Base-by-base conservation (phyloP, 2,797 vertebrate genomes). In the Thripadectes ignobilis region DNA sequence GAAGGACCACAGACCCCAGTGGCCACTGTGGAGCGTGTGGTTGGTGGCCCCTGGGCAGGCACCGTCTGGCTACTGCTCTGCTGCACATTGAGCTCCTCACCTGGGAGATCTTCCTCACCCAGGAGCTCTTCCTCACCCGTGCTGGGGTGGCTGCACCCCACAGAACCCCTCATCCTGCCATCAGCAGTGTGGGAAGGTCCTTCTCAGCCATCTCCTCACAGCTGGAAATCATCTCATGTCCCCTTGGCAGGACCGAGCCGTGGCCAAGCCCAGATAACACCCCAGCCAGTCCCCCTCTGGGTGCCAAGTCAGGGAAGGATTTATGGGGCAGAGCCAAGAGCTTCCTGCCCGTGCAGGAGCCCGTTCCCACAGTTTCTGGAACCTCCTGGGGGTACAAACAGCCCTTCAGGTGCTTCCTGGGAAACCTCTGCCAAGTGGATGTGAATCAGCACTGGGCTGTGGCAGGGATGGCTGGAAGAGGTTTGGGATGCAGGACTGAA, bases 131-230 rank as follows among this genome's bases (percentile, higher is more conserved):
- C 34, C 67, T 85, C 46, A 39, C n/a, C n/a, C 0, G 1, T 39
- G 30, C 43, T 49, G 23, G 7, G 36, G 26, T 5, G 2, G 52
- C 39, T 76, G 43, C 63, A 72, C 7, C 7, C 30, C 41, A 20
- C 22, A 14, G 26, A 8, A 9, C 27, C 14, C 30, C 59, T 16
- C 52, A 9, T 24, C 67, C 48, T 23, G 16, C 43, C 74, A 29
- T 22, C 1, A 0, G n/a, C 57, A 43, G 23, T 1, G 3, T 19
- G 14, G 41, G 41, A 43, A 43, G 18, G 41, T 43, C 41, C 41
- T 43, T 43, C 41, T 43, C 41, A 43, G 18, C 43, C 62, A 58
- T 18, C 34, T 68, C 27, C 43, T 34, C 57, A 27, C 38, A 36
- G 32, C n/a, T n/a, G 34, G 49, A 29, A 72, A 48, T 9, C 38